Percentiles rank a stretch among this genome's conserved stretches.
phyloP scores from a whole-genome alignment of 2,113 vertebrate species.

The Phalacrocorax aristotelis region DNA sequence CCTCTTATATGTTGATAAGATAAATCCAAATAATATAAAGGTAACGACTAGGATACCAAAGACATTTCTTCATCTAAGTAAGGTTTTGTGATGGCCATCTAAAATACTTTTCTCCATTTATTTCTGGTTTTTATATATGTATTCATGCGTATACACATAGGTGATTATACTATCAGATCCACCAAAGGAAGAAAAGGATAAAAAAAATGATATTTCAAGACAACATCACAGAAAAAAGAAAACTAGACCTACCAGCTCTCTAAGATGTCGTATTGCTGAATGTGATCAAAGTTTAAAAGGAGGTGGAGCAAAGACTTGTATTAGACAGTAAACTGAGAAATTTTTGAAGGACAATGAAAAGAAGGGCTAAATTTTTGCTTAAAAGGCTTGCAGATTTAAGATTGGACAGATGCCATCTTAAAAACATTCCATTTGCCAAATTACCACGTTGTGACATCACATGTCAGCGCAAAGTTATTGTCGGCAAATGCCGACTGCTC shows the following conservation, averaged over 20 bases:
- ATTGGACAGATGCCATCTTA: constrained; percentile 4
- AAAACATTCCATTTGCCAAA: constrained; percentile 34
- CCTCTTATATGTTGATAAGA: background rate
- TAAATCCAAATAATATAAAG: background rate
- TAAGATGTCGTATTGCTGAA: background rate
- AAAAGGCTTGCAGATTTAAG: background rate
- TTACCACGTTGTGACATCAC: background rate
- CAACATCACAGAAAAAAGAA: background rate
- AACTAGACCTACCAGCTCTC: background rate
- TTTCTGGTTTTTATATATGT: background rate
- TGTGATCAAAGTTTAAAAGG: background rate
- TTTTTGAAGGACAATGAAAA: background rate
- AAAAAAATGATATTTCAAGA: background rate
- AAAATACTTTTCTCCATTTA: background rate
- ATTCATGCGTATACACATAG: background rate
- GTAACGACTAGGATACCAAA: background rate
- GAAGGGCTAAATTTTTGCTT: background rate
- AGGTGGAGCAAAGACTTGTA: background rate
- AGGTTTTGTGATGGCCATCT: background rate
- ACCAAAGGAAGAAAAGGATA: background rate
- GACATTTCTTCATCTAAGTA: background rate
- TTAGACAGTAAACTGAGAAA: background rate
- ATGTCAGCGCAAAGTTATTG: background rate
- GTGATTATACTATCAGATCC: background rate
- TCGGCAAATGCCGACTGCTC: background rate